These are phyloP conservation scores for Cavia porcellus DNA, from an alignment of 2,113 vertebrate species.

Conservation along the genomic window DNA sequence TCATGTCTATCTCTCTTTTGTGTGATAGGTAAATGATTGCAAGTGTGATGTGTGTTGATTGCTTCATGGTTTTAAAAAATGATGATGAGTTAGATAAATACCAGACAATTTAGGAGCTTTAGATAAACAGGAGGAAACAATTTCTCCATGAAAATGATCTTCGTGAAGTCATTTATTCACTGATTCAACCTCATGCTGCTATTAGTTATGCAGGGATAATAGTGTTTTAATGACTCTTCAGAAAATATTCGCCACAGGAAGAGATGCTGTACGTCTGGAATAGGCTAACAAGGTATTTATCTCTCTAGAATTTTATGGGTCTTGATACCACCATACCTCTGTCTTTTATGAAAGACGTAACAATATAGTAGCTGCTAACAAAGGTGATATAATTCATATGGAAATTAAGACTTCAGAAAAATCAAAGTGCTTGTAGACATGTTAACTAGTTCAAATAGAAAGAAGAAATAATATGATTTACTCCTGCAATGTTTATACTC, in stretches of 20 bases:
- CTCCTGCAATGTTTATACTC: neutral
- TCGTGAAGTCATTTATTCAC: slow-evolving; percentile 77
- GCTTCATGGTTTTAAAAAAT: slow-evolving; percentile 67
- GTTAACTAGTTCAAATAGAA: slow-evolving; percentile 5
- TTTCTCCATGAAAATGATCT: slow-evolving; percentile 76
- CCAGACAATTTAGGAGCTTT: slow-evolving; percentile 61
- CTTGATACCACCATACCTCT: slow-evolving; percentile 44
- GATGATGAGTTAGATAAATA: slow-evolving; percentile 49
- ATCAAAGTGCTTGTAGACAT: neutral
- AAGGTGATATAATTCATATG: slow-evolving; percentile 33
- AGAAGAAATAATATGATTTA: neutral
- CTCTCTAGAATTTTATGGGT: slow-evolving; percentile 46
- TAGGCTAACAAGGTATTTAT: slow-evolving; percentile 62
- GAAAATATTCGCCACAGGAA: slow-evolving; percentile 79
- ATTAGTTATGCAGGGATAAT: slow-evolving; percentile 80
- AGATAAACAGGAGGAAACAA: slow-evolving; percentile 71
- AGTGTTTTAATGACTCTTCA: slow-evolving; percentile 80
- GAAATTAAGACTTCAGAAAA: slow-evolving; percentile 62
- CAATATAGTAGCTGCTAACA: slow-evolving; percentile 44
- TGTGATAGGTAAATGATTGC: slow-evolving; percentile 62
- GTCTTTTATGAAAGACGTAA: slow-evolving; percentile 35
- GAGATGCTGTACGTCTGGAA: slow-evolving; percentile 69
- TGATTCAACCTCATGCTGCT: slow-evolving; percentile 81
- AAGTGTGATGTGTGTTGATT: slow-evolving; percentile 60
- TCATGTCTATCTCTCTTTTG: slow-evolving; percentile 34